Base-by-base conservation (phyloP, 2,113 vertebrate genomes). In the Tursiops truncatus region DNA sequence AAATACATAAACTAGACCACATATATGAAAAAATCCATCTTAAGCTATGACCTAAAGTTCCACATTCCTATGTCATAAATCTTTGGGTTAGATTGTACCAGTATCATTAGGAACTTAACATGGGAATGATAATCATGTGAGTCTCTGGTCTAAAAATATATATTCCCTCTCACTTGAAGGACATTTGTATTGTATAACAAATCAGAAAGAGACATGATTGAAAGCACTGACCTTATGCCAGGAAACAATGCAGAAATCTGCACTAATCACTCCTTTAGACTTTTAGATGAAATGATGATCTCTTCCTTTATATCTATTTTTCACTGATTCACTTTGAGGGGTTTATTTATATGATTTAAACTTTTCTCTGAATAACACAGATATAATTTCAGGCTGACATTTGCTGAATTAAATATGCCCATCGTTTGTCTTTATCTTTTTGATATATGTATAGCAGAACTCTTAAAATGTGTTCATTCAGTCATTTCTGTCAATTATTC, bases 401-500 rank as follows among this genome's bases (percentile, higher is more conserved):
- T 94, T 89, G 44, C 21, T 96, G 85, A 96, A 83, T 56, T 68
- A 89, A 89, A 93, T 85, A 41, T 86, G n/a, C 10, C 44, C 15
- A 90, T 96, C 20, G 89, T 76, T 68, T 86, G 33, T 56, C 67
- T 94, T 96, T 95, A 95, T 76, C 67, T 88, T 96, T 71, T 73
- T 71, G 8, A 73, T 83, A 25, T 17, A 82, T 71, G 41, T 68
- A 70, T 76, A 76, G 5, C 4, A 77, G 79, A 83, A 93, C 77
- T 65, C n/a, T 97, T 82, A 50, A 82, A 96, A 91, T 63, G 6
- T 82, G 17, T 93, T 68, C 60, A 88, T 71, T 89, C 17, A 26
- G 36, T 81, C 62, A 81, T 87, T 96, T 73, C 70, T 83, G 21
- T 77, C 31, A 92, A 80, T 80, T 93, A 89, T 93, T 36, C 85